Base-by-base conservation (phyloP, 2,888 invertebrate genomes). In the Deilephila elpenor region DNA sequence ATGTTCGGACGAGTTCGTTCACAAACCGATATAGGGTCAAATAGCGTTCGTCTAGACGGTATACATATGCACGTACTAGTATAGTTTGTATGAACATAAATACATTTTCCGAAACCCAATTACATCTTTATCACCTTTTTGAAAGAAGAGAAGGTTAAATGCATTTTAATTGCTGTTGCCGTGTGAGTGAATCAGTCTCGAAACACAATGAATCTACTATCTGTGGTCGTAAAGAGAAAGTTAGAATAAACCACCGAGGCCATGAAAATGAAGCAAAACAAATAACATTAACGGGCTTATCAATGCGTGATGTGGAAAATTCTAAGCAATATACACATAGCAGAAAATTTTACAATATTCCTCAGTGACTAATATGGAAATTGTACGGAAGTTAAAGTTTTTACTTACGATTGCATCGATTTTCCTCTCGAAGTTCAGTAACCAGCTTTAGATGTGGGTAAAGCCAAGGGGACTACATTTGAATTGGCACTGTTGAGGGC, bases 401-500 rank as follows among this genome's bases (percentile, higher is more conserved):
- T 56, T 76, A 94, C 94, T 94, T 85, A 94, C 94, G 88, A 91
- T 91, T 89, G 86, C 94, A 94, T 94, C 84, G 91, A 92, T 93
- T 93, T 92, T 92, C 88, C 91, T 91, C 90, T 91, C 89, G 89
- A 88, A 89, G 79, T 89, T 88, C 86, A 85, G 84, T 87, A 88
- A 82, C 77, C 88, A 85, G 88, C 87, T 86, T 90, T 90, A 89
- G 83, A 86, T 81, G 84, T 91, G 78, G 80, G 82, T 80, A 87
- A 83, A 87, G 89, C 92, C 83, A 91, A 92, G 83, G 87, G 88
- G 95, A 94, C 95, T 95, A 95, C 95, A 95, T 95, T 94, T 93
- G 95, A 95, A 93, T 86, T 86, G 89, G 87, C 91, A 94, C 92
- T 89, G 76, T 84, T 86, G 83, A 89, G 93, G 94, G 93, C 92